Base-by-base conservation (phyloP, 2,888 invertebrate genomes). In the Tiliacea citrago region DNA sequence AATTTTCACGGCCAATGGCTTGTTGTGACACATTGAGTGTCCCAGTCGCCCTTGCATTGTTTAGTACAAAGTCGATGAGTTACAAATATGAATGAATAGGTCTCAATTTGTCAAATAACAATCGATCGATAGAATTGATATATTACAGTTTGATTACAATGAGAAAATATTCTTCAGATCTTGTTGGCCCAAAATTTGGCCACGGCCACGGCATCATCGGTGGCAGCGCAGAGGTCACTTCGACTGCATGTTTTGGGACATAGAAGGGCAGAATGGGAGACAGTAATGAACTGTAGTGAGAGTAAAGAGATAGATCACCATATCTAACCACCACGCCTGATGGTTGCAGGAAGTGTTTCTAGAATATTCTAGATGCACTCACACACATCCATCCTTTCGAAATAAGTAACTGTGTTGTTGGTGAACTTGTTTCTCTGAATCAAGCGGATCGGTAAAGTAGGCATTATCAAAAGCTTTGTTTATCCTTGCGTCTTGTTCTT, bases 1-100 rank as follows among this genome's bases (percentile, higher is more conserved):
- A 1, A 42, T 49, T 68, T 76, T 82, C 77, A 82, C 76, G 84
- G 85, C 24, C 84, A 86, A 65, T 66, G 24, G 16, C 29, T 62
- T 51, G 42, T 62, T 74, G 78, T 83, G 73, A 79, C 82, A 58
- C 77, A 75, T 65, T 60, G 45, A 12, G n/a, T 66, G 62, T 29
- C 62, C 12, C 72, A 21, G 49, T 73, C 24, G 85, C 75, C 85
- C 87, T 84, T 86, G 82, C 85, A 75, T 84, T 86, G 85, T 85
- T 62, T 42, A 13, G 29, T 62, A 18, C n/a, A 24, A 53, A 67
- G 10, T 73, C 18, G 35, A 53, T 58, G 53, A 49, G 7, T 39
- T 35, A 35, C 16, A 6, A 24, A 76, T 29, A 77, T 66, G 45
- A n/a, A 55, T 57, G 21, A 66, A 61, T 57, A 69, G 4, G 45